phyloP scores from a whole-genome alignment of 2,888 invertebrate species.

The Caenorhabditis virilis region DNA sequence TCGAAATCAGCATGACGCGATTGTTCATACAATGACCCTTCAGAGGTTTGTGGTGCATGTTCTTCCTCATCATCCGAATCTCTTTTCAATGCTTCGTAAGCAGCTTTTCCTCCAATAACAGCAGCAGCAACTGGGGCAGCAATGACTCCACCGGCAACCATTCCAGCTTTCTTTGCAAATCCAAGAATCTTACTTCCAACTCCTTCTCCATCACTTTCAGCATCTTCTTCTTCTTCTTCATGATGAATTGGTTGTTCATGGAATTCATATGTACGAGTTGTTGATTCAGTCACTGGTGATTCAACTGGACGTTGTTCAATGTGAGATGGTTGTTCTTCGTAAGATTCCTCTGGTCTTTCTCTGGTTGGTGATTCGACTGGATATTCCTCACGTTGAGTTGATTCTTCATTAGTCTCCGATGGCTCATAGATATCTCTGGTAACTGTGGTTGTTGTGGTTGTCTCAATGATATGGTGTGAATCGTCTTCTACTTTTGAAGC shows the following conservation, averaged over 20 bases:
- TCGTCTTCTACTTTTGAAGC: neutral
- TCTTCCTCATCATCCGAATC: conserved; percentile 27
- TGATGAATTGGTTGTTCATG: conserved; percentile 13
- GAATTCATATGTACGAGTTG: conserved; percentile 31
- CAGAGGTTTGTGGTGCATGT: conserved; percentile 5
- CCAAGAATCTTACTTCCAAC: conserved; percentile 38
- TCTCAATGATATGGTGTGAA: conserved; percentile 7
- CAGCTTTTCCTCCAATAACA: conserved; percentile 48
- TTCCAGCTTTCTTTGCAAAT: conserved; percentile 53
- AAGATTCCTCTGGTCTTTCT: neutral
- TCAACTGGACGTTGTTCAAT: too few relatives aligned
- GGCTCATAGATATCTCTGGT: conserved; percentile 5
- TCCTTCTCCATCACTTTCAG: conserved; percentile 30
- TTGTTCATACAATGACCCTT: neutral
- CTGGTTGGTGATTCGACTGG: neutral
- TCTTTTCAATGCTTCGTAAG: conserved; percentile 44
- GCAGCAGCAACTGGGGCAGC: conserved; percentile 51
- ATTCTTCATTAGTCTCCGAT: neutral
- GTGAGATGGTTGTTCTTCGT: conserved; percentile 6
- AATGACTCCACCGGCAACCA: conserved; percentile 53
- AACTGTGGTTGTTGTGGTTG: conserved; percentile 21
- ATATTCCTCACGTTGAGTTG: neutral
- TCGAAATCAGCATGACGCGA: neutral
- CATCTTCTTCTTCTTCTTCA: conserved; percentile 14
- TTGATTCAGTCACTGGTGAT: conserved; percentile 20